Percentiles rank a stretch among this genome's conserved stretches.
These are phyloP conservation scores for Andrena camellia DNA, from an alignment of 2,888 invertebrate species.

Conservation along the genomic window DNA sequence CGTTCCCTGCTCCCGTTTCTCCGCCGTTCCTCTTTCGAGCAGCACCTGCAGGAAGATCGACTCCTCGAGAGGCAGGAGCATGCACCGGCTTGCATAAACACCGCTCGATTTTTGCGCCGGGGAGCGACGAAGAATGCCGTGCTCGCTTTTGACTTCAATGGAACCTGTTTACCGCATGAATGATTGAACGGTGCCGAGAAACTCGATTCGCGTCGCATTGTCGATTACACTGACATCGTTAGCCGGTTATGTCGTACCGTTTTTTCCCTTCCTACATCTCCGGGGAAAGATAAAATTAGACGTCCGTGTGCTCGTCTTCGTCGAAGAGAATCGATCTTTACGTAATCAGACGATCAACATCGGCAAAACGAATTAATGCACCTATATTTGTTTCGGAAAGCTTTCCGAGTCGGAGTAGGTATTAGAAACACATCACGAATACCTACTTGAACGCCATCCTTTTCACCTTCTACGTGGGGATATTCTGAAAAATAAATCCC, in stretches of 20 bases:
- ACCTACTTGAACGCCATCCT: no score
- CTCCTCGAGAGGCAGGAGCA: slow-evolving; percentile 37
- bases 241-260: slow-evolving; percentile 35
- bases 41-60: slow-evolving; percentile 58
- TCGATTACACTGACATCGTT: slow-evolving; percentile 59
- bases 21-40: slow-evolving; percentile 17
- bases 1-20: slow-evolving; percentile 8
- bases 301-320: slow-evolving; percentile 39
- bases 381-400: no score
- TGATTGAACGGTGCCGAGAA: slow-evolving; percentile 65
- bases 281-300: slow-evolving; percentile 62
- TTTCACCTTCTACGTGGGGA: no score
- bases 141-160: slow-evolving; percentile 63
- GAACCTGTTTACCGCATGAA: slow-evolving; percentile 69
- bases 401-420: no score
- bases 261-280: slow-evolving; percentile 30
- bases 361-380: not conserved
- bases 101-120: slow-evolving; percentile 51
- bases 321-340: slow-evolving; percentile 16
- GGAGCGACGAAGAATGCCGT: slow-evolving; percentile 42
- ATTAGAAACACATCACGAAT: no score
- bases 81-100: slow-evolving; percentile 58
- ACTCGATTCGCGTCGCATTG: slow-evolving; percentile 60
- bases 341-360: not conserved
- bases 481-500: no score